Conservation (phyloP, 2,888 invertebrate genomes). For the Hermodice carunculata region DNA sequence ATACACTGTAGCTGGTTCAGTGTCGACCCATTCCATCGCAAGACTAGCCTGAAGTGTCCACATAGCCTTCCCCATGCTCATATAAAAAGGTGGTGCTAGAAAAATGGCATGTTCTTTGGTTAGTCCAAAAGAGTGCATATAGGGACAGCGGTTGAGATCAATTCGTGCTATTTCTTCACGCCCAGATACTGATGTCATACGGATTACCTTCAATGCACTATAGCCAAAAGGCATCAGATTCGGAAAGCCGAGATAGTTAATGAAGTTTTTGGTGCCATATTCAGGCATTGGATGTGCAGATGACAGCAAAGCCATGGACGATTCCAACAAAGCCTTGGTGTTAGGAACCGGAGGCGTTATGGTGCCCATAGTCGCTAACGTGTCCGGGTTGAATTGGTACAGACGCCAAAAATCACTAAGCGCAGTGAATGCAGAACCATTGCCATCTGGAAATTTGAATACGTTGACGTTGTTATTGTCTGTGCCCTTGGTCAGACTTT, state of each 20-base stretch:
- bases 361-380: conserved; percentile 42
- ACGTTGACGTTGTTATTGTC: conserved; percentile 66
- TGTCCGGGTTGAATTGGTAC: conserved; percentile 46
- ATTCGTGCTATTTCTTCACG: conserved; percentile 53
- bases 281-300: conserved; percentile 64
- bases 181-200: conserved; percentile 47
- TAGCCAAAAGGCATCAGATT: conserved; percentile 48
- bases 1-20: conserved; percentile 48
- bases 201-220: conserved; percentile 49
- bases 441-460: conserved; percentile 3
- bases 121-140: conserved; percentile 64
- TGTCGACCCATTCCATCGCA: conserved; percentile 54
- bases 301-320: conserved; percentile 56
- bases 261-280: conserved; percentile 46
- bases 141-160: conserved; percentile 52
- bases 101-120: conserved; percentile 56
- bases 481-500: conserved; percentile 54
- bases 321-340: not conserved
- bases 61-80: conserved; percentile 54
- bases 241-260: conserved; percentile 56
- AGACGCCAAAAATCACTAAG: conserved; percentile 62
- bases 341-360: not conserved
- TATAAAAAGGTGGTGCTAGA: conserved; percentile 57
- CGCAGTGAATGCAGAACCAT: conserved; percentile 43
- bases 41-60: conserved; percentile 50